Evolutionary conservation across 2,888 invertebrate species (phyloP).

Genomic region (Protodeltote pygarga): DNA sequence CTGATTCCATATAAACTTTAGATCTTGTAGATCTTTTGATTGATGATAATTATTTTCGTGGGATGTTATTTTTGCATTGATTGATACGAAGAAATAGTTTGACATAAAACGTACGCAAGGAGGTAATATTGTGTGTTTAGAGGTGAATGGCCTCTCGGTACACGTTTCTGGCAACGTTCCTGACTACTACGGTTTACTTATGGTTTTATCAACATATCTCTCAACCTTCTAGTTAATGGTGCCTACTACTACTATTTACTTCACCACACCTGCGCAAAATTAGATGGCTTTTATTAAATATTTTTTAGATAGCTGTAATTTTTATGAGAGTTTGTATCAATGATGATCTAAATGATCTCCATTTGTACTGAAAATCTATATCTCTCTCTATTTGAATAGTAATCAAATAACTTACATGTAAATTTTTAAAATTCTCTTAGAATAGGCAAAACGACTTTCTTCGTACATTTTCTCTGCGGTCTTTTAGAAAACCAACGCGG

Average conservation of each 20-base stretch:
- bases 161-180: conserved; percentile 22
- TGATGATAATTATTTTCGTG: neutral
- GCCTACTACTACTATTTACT: neutral
- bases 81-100: too few species aligned
- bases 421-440: conserved; percentile 1
- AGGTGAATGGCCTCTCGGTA: conserved; percentile 11
- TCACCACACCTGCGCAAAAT: neutral
- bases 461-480: conserved; percentile 12
- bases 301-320: too few species aligned
- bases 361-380: too few species aligned
- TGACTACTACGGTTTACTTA: conserved; percentile 12
- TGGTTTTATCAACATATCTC: conserved; percentile 10
- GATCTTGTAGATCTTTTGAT: neutral
- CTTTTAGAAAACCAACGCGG: conserved; percentile 30
- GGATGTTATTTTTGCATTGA: neutral
- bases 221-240: neutral
- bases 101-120: too few species aligned
- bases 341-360: too few species aligned
- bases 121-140: neutral
- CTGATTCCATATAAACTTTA: conserved; percentile 8
- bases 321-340: too few species aligned
- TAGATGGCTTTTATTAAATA: too few species aligned
- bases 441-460: conserved; percentile 14
- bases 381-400: too few species aligned
- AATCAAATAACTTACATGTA: too few species aligned